phyloP scores from a whole-genome alignment of 2,113 vertebrate genomes.

The Recurvirostra avosetta region DNA sequence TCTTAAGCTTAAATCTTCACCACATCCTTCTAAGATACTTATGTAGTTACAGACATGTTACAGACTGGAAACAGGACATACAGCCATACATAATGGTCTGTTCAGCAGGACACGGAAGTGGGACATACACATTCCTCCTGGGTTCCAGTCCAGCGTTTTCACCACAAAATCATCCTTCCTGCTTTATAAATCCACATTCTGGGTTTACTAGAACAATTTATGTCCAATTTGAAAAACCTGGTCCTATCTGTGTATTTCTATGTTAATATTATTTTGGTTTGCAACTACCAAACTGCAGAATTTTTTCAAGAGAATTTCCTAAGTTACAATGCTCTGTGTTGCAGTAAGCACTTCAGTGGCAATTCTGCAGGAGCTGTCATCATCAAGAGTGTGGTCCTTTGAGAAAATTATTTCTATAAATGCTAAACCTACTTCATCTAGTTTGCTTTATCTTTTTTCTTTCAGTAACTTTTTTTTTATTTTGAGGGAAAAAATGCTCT shows the following conservation, averaged over 20 bases:
- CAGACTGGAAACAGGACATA: background rate
- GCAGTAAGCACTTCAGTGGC: background rate
- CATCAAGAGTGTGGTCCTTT: background rate
- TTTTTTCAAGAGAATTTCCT: background rate
- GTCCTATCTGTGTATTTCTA: background rate
- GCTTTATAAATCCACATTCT: background rate
- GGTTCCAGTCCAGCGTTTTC: background rate
- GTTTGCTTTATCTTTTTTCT: background rate
- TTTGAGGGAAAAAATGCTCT: background rate
- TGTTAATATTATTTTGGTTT: background rate
- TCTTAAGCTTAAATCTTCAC: background rate
- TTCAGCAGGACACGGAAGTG: background rate
- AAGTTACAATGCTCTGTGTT: background rate
- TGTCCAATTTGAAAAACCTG: background rate
- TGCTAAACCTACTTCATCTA: background rate
- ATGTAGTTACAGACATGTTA: background rate
- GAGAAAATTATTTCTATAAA: background rate
- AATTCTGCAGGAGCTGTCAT: background rate
- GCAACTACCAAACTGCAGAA: background rate
- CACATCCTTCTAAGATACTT: background rate
- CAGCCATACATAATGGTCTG: background rate
- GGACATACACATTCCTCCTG: background rate
- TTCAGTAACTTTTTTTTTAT: background rate
- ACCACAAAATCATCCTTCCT: background rate
- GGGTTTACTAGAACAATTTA: background rate